Base-by-base conservation (phyloP, 2,113 vertebrate genomes). In the Vulpes lagopus region DNA sequence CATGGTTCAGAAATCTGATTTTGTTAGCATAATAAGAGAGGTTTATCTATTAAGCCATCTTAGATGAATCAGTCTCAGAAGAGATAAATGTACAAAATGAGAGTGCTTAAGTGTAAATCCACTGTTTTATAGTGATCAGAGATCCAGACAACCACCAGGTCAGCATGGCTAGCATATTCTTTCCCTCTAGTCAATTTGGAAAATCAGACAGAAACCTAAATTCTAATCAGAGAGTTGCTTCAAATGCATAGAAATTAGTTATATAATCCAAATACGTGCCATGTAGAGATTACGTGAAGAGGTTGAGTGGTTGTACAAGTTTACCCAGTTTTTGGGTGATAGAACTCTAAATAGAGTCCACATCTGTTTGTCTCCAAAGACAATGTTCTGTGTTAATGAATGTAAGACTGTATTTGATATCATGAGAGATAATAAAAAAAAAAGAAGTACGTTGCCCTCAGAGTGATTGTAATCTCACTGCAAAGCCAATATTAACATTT, bases 41-140 rank as follows among this genome's bases (percentile, higher is more conserved):
- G 12, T 92, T 49, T 60, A 69, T 71, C 25, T 69, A 25, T 38
- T 62, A 84, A 95, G 78, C 12, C 49, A 22, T n/a, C 83, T 71
- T 71, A 71, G 30, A 55, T 95, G 25, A 96, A 95, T 62, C n/a
- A 78, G 67, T 35, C 53, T 89, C 60, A 92, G 8, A 83, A 78
- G 25, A 82, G 25, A 83, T 59, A 43, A 62, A 78, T 83, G 59
- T 16, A 67, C 51, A 83, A 65, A 89, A 67, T 53, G 53, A 69
- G 10, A 38, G 3, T 38, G 19, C 51, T 92, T 83, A 76, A 60
- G 20, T 53, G 74, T 83, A 60, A 88, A 92, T 78, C 73, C 49
- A 60, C 32, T 16, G n/a, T 25, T 38, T 15, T 49, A 15, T 5
- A 57, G 30, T 17, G 95, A 64, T 51, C 57, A 38, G 71, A 23